Percentiles rank a stretch among this genome's conserved stretches.
Evolutionary conservation across 2,888 invertebrate species (phyloP).

Genomic region (Epinotia bilunana): DNA sequence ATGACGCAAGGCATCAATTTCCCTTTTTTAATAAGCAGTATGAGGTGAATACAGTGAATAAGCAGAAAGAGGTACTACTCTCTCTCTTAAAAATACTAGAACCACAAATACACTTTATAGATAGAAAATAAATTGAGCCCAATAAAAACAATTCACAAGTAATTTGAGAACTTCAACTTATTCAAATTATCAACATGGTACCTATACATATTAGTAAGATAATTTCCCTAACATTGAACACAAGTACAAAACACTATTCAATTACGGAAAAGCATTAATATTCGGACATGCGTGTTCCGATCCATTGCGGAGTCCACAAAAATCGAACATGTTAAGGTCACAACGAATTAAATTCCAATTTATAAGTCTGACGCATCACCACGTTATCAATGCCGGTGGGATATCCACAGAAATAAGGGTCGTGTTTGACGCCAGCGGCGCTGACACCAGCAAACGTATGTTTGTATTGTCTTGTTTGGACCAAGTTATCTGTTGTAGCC

Average conservation of each 20-base stretch:
- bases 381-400: neutral
- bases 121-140: neutral
- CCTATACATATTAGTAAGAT: neutral
- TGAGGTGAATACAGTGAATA: no score
- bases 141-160: neutral
- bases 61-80: no score
- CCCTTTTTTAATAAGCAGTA: no score
- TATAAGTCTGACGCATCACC: conserved; percentile 24
- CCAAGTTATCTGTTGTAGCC: neutral
- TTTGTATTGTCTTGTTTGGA: conserved; percentile 14
- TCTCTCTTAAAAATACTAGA: no score
- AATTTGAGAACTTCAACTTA: neutral
- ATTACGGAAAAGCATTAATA: conserved; percentile 18
- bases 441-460: neutral
- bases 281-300: conserved; percentile 33
- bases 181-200: neutral
- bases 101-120: neutral
- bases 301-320: conserved; percentile 11
- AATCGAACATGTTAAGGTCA: conserved; percentile 36
- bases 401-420: neutral
- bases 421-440: neutral
- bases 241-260: conserved; percentile 34
- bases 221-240: conserved; percentile 8
- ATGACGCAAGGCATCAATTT: no score
- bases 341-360: conserved; percentile 28